These are phyloP conservation scores for Agrotis exclamationis DNA, from an alignment of 2,888 invertebrate species.

Conservation along the genomic window DNA sequence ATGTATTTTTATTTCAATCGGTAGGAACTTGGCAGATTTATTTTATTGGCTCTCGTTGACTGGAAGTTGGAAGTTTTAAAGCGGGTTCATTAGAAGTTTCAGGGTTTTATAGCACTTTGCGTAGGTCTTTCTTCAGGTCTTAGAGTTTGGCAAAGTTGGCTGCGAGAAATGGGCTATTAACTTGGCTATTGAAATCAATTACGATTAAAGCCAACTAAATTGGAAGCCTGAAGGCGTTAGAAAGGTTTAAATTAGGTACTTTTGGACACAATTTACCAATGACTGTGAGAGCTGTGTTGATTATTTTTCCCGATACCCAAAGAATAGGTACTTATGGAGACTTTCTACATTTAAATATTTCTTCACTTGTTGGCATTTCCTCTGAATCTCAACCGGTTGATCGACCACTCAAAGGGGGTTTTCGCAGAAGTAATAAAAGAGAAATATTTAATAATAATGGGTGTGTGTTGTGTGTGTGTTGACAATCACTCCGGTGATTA, in stretches of 20 bases:
- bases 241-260: not conserved
- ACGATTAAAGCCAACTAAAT: not conserved
- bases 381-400: constrained; percentile 19
- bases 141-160: constrained; percentile 16
- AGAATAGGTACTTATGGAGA: too few species aligned
- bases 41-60: constrained; percentile 38
- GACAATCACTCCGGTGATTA: constrained; percentile 89
- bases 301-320: not conserved
- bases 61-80: constrained; percentile 40
- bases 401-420: constrained; percentile 15
- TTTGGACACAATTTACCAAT: too few species aligned
- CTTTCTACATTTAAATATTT: not conserved
- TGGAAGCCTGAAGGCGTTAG: not conserved
- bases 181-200: constrained; percentile 4
- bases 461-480: constrained; percentile 83
- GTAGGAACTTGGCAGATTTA: constrained; percentile 49
- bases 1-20: constrained; percentile 73
- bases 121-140: constrained; percentile 21
- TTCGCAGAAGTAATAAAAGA: constrained; percentile 65
- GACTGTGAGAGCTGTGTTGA: too few species aligned
- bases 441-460: constrained; percentile 80
- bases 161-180: constrained; percentile 4
- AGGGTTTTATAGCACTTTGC: constrained; percentile 30
- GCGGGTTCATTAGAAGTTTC: constrained; percentile 36
- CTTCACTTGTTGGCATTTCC: not conserved